These are phyloP conservation scores for Clangula hyemalis DNA, from an alignment of 2,797 vertebrate species.

Conservation along the genomic window DNA sequence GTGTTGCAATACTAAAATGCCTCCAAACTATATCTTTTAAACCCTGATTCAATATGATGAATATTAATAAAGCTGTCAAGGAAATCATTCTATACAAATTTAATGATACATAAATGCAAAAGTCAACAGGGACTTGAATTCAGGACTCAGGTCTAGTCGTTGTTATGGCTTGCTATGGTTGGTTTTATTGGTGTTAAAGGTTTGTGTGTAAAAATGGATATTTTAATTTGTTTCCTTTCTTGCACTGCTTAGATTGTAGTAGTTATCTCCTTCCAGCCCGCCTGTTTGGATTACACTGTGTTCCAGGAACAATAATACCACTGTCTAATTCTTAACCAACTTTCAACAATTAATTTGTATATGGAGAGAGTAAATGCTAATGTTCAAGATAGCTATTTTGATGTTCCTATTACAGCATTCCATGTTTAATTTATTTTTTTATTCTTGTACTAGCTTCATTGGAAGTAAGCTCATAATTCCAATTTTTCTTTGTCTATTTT, in stretches of 20 bases:
- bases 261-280: not conserved
- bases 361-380: not conserved
- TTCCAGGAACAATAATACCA: not conserved
- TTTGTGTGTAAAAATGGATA: not conserved
- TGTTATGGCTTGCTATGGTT: not conserved
- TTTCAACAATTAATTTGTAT: not conserved
- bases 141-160: not conserved
- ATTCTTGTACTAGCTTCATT: not conserved
- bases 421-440: not conserved
- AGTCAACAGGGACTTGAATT: not conserved
- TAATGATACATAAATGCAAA: not conserved
- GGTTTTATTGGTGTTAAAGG: not conserved
- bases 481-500: not conserved
- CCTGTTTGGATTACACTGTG: not conserved
- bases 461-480: not conserved
- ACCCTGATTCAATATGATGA: not conserved
- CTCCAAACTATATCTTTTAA: not conserved
- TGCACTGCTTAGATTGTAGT: not conserved
- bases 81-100: not conserved
- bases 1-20: not conserved
- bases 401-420: not conserved
- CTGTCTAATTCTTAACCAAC: not conserved
- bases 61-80: not conserved
- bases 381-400: not conserved
- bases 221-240: not conserved